Evolutionary conservation across 2,888 invertebrate species (phyloP).

Genomic region (Thecophora atra): DNA sequence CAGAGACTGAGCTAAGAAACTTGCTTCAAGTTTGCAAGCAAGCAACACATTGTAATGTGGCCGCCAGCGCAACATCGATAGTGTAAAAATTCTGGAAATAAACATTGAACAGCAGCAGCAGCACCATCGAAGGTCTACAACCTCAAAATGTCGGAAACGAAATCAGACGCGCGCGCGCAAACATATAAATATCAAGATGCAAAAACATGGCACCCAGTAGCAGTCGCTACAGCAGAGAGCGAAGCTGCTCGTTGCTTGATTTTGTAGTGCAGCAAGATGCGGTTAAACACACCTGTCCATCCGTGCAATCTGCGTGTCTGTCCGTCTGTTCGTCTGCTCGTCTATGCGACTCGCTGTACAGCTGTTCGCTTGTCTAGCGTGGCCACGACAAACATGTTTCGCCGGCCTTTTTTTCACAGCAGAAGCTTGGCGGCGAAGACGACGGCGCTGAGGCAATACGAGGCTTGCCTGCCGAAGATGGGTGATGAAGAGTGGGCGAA

Average conservation of each 20-base stretch:
- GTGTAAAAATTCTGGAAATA: neutral
- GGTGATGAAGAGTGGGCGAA: too few species aligned
- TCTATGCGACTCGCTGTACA: neutral
- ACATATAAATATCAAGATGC: slow-evolving; percentile 25
- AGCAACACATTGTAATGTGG: too few species aligned
- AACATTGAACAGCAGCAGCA: neutral
- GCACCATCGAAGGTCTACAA: slow-evolving; percentile 29
- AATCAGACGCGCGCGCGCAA: slow-evolving; percentile 25
- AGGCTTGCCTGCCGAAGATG: too few species aligned
- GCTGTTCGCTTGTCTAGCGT: slow-evolving; percentile 12
- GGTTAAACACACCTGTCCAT: slow-evolving; percentile 23
- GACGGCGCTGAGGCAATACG: neutral
- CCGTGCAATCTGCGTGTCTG: slow-evolving; percentile 1
- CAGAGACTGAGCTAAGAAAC: too few species aligned
- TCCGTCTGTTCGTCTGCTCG: neutral
- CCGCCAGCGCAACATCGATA: neutral
- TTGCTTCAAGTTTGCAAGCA: too few species aligned
- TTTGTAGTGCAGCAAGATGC: neutral
- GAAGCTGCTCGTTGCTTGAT: neutral
- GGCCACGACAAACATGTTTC: slow-evolving; percentile 8
- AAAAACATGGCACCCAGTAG: slow-evolving; percentile 20
- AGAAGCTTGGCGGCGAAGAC: neutral
- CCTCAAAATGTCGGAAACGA: slow-evolving; percentile 36
- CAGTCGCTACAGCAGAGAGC: neutral
- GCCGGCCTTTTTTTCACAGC: slow-evolving; percentile 12